These are phyloP conservation scores for Zootoca vivipara DNA, from an alignment of 2,113 vertebrate genomes.

Conservation along the genomic window DNA sequence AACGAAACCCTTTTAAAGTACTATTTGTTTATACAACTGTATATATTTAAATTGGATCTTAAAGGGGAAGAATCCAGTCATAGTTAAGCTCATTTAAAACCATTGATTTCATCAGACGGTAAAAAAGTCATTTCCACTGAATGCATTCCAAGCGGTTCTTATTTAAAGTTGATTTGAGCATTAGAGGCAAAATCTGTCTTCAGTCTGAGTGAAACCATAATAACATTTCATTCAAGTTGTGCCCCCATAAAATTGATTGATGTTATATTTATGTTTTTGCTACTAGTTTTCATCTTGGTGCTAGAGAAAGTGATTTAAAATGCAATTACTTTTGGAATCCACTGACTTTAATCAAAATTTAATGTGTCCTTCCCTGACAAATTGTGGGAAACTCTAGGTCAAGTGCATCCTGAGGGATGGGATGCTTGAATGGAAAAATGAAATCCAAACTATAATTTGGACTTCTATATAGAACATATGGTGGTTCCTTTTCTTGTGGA, in stretches of 20 bases:
- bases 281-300: not conserved
- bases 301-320: slow-evolving; percentile 17
- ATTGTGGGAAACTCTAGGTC: not conserved
- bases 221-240: not conserved
- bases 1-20: not conserved
- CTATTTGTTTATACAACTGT: not conserved
- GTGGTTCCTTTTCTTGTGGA: too few relatives aligned
- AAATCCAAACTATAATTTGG: not conserved
- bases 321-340: slow-evolving; percentile 28
- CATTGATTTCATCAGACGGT: not conserved
- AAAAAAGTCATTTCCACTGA: not conserved
- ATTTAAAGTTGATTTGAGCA: not conserved
- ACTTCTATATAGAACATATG: too few relatives aligned
- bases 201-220: not conserved
- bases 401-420: not conserved
- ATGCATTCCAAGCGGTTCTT: not conserved
- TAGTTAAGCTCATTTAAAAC: not conserved
- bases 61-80: not conserved
- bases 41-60: not conserved
- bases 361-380: not conserved
- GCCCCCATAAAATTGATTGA: not conserved
- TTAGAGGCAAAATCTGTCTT: not conserved
- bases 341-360: slow-evolving; percentile 22
- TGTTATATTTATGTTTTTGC: not conserved
- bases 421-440: not conserved